These are phyloP conservation scores for Melozone crissalis DNA, from an alignment of 2,113 vertebrate species.

Conservation along the genomic window DNA sequence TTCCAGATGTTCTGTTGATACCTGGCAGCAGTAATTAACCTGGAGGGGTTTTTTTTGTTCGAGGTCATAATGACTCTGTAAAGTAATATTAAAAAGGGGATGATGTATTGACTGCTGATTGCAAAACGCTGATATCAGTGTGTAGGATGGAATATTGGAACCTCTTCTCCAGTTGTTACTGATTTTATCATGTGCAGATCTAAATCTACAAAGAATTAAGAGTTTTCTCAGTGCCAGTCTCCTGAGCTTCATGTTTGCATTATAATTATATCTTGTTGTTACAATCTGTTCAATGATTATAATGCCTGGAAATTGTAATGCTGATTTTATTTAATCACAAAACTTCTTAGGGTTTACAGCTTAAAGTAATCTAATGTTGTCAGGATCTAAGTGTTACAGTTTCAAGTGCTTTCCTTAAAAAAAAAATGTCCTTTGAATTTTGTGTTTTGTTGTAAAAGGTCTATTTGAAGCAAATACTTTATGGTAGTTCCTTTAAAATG, in stretches of 20 bases:
- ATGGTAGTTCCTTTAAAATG: constrained; percentile 41
- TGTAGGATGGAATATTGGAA: not conserved
- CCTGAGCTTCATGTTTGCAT: constrained; percentile 50
- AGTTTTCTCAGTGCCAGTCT: constrained; percentile 9
- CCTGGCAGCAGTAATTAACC: not conserved
- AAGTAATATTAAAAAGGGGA: not conserved
- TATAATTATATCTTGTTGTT: constrained; percentile 1
- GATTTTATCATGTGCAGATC: constrained; percentile 11
- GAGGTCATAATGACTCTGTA: not conserved
- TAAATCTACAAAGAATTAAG: not conserved
- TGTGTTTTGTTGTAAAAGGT: constrained; percentile 34
- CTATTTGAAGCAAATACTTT: constrained; percentile 22
- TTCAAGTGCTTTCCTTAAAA: constrained; percentile 42
- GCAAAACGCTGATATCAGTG: not conserved
- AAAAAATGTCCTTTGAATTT: constrained; percentile 17
- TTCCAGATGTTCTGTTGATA: not conserved
- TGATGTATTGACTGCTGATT: not conserved
- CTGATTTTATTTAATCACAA: constrained; percentile 35
- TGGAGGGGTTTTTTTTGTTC: not conserved
- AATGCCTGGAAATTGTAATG: constrained; percentile 13
- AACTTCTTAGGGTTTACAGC: constrained; percentile 52
- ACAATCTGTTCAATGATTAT: constrained; percentile 29
- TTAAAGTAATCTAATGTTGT: constrained; percentile 45
- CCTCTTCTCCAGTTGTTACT: not conserved
- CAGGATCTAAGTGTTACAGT: constrained; percentile 33